Evolutionary conservation across 2,888 invertebrate species (phyloP).

Genomic region (Xylota sylvarum): DNA sequence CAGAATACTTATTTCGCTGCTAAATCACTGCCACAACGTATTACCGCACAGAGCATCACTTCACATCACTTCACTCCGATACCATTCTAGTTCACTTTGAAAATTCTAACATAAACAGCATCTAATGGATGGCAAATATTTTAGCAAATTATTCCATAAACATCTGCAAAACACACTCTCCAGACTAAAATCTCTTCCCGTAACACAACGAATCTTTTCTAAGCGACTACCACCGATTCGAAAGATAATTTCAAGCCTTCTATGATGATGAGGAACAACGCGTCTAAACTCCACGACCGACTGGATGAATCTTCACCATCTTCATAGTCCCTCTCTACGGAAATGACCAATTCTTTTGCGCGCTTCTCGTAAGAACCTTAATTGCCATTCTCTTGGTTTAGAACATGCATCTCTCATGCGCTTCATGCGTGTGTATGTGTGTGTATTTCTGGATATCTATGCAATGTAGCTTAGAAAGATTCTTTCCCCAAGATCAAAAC

Average conservation of each 20-base stretch:
- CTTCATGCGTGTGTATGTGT: constrained; percentile 26
- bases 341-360: constrained; percentile 68
- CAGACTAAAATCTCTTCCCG: constrained; percentile 16
- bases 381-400: constrained; percentile 72
- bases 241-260: constrained; percentile 7
- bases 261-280: constrained; percentile 50
- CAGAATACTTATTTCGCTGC: constrained; percentile 54
- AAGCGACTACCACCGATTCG: constrained; percentile 4
- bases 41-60: constrained; percentile 49
- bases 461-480: constrained; percentile 62
- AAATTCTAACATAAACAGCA: constrained; percentile 14
- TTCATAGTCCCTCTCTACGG: constrained; percentile 55
- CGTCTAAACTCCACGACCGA: constrained; percentile 71
- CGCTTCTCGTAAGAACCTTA: constrained; percentile 63
- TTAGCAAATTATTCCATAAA: constrained; percentile 58
- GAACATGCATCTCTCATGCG: constrained; percentile 61
- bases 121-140: constrained; percentile 62
- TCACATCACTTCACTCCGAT: constrained; percentile 22
- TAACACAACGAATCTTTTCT: constrained; percentile 2
- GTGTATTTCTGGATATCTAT: constrained; percentile 33
- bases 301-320: constrained; percentile 60
- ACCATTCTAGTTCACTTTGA: constrained; percentile 30
- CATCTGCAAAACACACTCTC: constrained; percentile 33
- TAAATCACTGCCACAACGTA: constrained; percentile 30
- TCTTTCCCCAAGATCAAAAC: constrained; percentile 70